Percentiles rank a stretch among this genome's conserved stretches.
Conservation (phyloP, 1,140 invertebrate species). For the Bombus ignitus region DNA sequence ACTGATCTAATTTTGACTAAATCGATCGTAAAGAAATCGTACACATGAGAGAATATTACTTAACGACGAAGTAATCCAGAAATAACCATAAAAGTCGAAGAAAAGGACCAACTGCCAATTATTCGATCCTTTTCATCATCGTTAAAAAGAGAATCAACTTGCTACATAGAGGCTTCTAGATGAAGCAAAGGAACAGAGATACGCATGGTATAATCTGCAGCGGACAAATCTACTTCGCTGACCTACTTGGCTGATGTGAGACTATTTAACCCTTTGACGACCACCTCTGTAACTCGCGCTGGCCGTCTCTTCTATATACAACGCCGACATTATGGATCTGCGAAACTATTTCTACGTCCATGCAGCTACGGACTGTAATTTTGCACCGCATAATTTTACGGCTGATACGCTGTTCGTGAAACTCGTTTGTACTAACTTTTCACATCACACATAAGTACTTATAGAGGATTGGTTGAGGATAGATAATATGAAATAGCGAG, state of each 20-base stretch:
- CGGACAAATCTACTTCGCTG: conserved; percentile 45
- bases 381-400: neutral
- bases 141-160: neutral
- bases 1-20: too few relatives aligned
- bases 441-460: too few relatives aligned
- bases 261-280: conserved; percentile 43
- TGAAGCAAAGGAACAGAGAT: neutral
- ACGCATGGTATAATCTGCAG: conserved; percentile 24
- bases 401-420: too few relatives aligned
- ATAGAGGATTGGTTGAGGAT: too few relatives aligned
- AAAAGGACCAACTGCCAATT: neutral
- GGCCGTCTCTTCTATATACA: neutral
- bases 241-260: conserved; percentile 33
- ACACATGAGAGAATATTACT: too few relatives aligned
- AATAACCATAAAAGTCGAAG: neutral
- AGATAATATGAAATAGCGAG: too few relatives aligned
- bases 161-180: neutral
- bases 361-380: neutral
- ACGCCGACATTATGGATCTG: conserved; percentile 13
- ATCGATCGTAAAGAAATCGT: neutral
- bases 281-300: neutral
- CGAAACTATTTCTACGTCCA: neutral
- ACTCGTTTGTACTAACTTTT: too few relatives aligned
- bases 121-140: neutral
- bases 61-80: neutral